Conservation (phyloP, 2,888 invertebrate species). For the Criorhina ranunculi region DNA sequence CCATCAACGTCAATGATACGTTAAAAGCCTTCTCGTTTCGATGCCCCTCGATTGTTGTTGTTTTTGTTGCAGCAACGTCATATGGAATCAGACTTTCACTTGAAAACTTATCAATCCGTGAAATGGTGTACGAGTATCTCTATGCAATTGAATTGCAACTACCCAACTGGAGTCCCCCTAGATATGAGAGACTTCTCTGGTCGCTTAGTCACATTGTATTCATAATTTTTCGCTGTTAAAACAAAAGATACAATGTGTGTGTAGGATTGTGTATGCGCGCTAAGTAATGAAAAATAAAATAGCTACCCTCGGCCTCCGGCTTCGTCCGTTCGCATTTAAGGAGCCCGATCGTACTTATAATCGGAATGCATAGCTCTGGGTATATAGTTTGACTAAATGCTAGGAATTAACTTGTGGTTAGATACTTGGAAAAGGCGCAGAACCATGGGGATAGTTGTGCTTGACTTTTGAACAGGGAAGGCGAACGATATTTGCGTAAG, state of each 20-base stretch:
- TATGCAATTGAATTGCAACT: slow-evolving; percentile 2
- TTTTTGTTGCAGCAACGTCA: slow-evolving; percentile 6
- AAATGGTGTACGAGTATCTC: slow-evolving; percentile 51
- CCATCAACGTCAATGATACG: slow-evolving; percentile 70
- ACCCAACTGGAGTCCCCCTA: slow-evolving; percentile 29
- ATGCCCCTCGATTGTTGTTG: slow-evolving; percentile 41
- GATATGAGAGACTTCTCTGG: slow-evolving; percentile 21
- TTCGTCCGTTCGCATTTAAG: slow-evolving; percentile 12
- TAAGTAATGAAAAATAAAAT: slow-evolving; percentile 42
- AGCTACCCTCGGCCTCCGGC: slow-evolving; percentile 45
- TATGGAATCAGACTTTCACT: slow-evolving; percentile 69
- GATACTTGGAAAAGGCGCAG: slow-evolving; percentile 37
- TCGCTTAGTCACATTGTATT: slow-evolving; percentile 20
- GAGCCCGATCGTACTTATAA: slow-evolving; percentile 31
- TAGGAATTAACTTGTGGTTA: slow-evolving; percentile 54
- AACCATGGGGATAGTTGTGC: slow-evolving; percentile 1
- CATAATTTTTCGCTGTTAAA: slow-evolving; percentile 13
- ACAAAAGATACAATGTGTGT: neutral
- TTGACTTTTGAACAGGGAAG: slow-evolving; percentile 2
- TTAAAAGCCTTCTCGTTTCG: slow-evolving; percentile 70
- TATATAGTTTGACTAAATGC: slow-evolving; percentile 49
- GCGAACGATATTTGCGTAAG: slow-evolving; percentile 11
- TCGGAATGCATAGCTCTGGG: slow-evolving; percentile 46
- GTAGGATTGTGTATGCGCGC: slow-evolving; percentile 26
- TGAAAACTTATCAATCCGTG: slow-evolving; percentile 71